Base-by-base conservation (phyloP, 2,797 vertebrate genomes). In the Gambusia yucatana region DNA sequence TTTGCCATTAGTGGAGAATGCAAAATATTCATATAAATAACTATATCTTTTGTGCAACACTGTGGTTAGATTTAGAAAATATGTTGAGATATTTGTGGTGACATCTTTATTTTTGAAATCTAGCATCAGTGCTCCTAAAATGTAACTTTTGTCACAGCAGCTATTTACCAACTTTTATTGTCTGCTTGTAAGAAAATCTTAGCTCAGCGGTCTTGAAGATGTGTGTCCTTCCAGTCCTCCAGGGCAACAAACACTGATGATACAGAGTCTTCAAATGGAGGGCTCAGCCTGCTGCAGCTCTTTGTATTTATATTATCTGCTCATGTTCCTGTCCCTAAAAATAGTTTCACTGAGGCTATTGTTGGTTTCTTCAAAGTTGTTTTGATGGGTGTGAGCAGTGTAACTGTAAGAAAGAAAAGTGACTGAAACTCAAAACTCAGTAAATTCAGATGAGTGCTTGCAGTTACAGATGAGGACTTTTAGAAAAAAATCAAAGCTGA, bases 181-280 rank as follows among this genome's bases (percentile, higher is more conserved):
- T 11, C 65, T 43, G 9, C 65, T 43, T 44, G 20, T 8, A 16
- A 36, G 30, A 50, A 50, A 10, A 4, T 52, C 17, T 72, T 52
- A 25, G 7, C 20, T 89, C 93, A 89, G 90, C 77, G 47, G 91
- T 91, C 93, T 88, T 89, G 78, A 79, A 86, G 89, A 90, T 82
- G 77, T 81, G 79, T 87, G 84, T 77, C 71, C 78, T 85, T 83
- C 80, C 61, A 77, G 79, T 81, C 79, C 77, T 74, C 74, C n/a
- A 74, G n/a, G 83, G 67, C 81, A 86, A 57, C 87, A 79, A 86
- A 86, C 86, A 89, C 89, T 84, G 89, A 93, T 91, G 91, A 94
- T 84, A 82, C 84, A 83, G 84, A 70, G 25, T 6, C 67, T 91
- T 90, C 87, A 84, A 90, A 92, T 86, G 82, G 84, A 86, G 73